A percentile compares a stretch with the other conserved stretches of the same genome.
Conservation (phyloP, 1,140 invertebrate species). For the Lepidurus arcticus region DNA sequence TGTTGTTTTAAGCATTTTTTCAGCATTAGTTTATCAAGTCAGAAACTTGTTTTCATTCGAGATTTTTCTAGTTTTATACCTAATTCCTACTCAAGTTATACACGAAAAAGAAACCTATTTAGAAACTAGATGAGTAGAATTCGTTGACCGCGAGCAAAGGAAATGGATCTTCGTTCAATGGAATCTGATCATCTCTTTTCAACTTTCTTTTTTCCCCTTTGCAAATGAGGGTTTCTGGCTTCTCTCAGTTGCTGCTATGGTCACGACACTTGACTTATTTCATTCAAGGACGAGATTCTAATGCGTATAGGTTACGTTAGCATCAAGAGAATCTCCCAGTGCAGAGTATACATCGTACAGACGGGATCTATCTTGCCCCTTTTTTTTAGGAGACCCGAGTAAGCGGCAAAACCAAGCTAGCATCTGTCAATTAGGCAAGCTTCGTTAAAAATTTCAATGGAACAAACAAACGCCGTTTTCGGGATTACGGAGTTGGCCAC, state of each 20-base stretch:
- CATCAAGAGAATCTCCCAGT: neutral
- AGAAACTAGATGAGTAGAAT: too few species aligned
- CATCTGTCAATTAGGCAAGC: neutral
- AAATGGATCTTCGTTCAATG: too few species aligned
- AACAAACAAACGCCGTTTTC: neutral
- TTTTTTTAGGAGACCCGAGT: neutral
- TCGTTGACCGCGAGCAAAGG: too few species aligned
- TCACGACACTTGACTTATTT: conserved; percentile 9
- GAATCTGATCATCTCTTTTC: too few species aligned
- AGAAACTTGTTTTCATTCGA: too few species aligned
- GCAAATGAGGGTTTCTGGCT: neutral
- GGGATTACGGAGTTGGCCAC: neutral
- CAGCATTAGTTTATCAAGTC: too few species aligned
- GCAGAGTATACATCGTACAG: neutral
- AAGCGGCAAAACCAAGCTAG: neutral
- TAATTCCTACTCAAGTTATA: too few species aligned
- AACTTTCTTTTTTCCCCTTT: too few species aligned
- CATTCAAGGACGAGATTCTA: conserved; percentile 4
- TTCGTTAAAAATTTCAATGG: neutral
- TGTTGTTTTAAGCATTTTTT: too few species aligned
- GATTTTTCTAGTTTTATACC: too few species aligned
- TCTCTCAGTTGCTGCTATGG: neutral
- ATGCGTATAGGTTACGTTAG: neutral
- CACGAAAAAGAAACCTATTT: too few species aligned
- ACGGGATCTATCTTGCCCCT: neutral